Evolutionary conservation across 2,113 vertebrate species (phyloP), one percentile per base, ranked within the genome.

Genomic region (Petromus typicus): DNA sequence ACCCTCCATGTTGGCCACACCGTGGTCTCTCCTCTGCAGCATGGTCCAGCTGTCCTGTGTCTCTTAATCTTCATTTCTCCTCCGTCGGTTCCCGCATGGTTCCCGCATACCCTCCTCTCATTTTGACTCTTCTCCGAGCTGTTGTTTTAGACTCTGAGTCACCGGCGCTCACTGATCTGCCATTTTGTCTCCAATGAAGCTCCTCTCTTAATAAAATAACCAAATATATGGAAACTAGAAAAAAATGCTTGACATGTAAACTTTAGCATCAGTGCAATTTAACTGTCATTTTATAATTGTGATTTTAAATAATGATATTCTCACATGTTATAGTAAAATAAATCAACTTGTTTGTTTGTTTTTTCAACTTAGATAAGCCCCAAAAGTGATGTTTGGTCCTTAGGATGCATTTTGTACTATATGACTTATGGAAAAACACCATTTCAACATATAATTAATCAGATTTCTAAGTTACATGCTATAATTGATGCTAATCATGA

Each of bases 341-440:
- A 89, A 48, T 14, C 48, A 91, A 90, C 10, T 92, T 95, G 9
- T 73, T 23, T 73, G 43, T 73, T 71, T 43, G 23, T 37, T 12
- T 82, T 86, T 4, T 75, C 18, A 20, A 34, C 79, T 71, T 97
- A 99, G 99, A 99, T 99, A 97, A 99, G 99, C 92, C 99, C 99
- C 2, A 99, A 99, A 98, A 99, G 99, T 51, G 99, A 99, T 54
- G 99, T 99, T 54, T 99, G 99, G 99, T 99, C 99, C 7, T 97
- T 99, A 63, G 99, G 99, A 16, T 99, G 99, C 93, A 99, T 99
- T 98, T 98, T 99, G 89, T 99, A 99, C 95, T 99, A 98, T 61
- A 99, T 99, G 99, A 99, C 99, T 2, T 99, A 99, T 4, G 99
- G 99, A 54, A 99, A 98, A 98, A 99, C 99, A 90, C 99, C 99